A percentile compares a stretch with the other conserved stretches of the same genome.
Evolutionary conservation across 2,113 vertebrate genomes (phyloP).

Genomic region (Chiloscyllium plagiosum): DNA sequence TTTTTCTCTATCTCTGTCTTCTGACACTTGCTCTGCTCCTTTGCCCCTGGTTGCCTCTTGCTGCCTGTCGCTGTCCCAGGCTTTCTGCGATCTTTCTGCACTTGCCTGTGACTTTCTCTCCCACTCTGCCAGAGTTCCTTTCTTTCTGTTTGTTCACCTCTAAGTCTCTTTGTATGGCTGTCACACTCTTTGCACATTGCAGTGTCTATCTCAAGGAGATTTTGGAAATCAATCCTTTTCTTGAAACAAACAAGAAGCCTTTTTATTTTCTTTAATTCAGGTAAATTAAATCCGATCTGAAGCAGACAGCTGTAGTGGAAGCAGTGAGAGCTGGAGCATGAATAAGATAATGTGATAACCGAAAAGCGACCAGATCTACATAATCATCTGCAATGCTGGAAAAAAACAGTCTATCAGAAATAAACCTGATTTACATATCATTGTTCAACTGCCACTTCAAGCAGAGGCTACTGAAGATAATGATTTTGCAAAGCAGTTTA

Average conservation of each 20-base stretch:
- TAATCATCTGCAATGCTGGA: neutral
- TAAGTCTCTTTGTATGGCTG: neutral
- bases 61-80: neutral
- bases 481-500: neutral
- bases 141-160: no score
- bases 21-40: neutral
- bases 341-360: neutral
- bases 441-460: neutral
- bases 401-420: neutral
- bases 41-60: neutral
- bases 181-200: neutral
- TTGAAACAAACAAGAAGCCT: neutral
- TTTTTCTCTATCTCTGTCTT: neutral
- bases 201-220: neutral
- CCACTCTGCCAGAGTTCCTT: neutral
- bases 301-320: neutral
- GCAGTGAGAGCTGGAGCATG: neutral
- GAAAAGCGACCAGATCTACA: neutral
- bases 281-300: conserved; percentile 9
- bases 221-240: neutral
- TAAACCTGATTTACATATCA: conserved; percentile 21
- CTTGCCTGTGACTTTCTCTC: neutral
- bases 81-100: neutral
- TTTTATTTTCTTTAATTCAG: neutral
- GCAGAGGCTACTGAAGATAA: neutral